Evolutionary conservation across 2,113 vertebrate genomes (phyloP).

Genomic region (Ranitomeya variabilis): DNA sequence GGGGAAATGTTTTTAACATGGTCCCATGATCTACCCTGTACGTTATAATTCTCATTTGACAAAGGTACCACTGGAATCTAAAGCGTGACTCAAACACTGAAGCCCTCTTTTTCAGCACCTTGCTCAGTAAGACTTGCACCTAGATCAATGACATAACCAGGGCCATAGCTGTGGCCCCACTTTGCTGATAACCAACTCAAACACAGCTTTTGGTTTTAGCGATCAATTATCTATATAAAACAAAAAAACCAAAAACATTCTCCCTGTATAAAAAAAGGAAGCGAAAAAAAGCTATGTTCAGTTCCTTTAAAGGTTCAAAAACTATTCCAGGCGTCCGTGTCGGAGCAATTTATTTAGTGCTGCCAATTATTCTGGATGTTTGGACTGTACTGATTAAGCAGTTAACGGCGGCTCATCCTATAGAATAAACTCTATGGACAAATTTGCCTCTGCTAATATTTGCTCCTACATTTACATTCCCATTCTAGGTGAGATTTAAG

Average conservation of each 20-base stretch:
- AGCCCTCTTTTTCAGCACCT: no score
- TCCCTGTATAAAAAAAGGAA: not conserved
- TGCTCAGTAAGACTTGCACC: no score
- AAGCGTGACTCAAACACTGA: no score
- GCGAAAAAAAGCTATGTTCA: not conserved
- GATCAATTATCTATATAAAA: not conserved
- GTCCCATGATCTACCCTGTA: no score
- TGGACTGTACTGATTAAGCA: not conserved
- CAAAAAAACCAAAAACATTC: not conserved
- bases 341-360: not conserved
- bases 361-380: not conserved
- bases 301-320: not conserved
- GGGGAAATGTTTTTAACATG: no score
- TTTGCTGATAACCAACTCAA: not conserved
- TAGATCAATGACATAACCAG: not conserved
- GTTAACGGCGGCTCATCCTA: not conserved
- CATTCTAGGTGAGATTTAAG: not conserved
- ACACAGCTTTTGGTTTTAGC: not conserved
- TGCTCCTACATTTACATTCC: not conserved
- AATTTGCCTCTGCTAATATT: conserved; percentile 8
- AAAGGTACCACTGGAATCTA: no score
- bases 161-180: not conserved
- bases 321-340: not conserved
- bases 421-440: not conserved
- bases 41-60: no score